These are phyloP conservation scores for Eledone cirrhosa DNA, from an alignment of 2,888 invertebrate species.

Conservation along the genomic window DNA sequence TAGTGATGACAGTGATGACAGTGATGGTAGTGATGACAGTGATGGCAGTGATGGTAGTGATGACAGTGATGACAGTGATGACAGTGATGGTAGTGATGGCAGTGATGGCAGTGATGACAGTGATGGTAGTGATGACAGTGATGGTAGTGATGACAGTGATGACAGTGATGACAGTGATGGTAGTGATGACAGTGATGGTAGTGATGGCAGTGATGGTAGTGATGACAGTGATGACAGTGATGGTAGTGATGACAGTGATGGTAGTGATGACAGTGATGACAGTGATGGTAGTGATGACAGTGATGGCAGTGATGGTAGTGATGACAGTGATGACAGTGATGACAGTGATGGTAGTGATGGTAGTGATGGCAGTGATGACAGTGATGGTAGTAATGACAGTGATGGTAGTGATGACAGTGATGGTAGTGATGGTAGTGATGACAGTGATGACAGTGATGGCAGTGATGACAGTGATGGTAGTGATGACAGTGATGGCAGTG, in stretches of 20 bases:
- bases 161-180: conserved; percentile 5
- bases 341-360: conserved; percentile 11
- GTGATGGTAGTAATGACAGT: conserved; percentile 15
- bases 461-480: background rate
- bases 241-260: background rate
- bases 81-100: background rate
- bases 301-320: background rate
- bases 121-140: conserved; percentile 14
- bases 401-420: conserved; percentile 9
- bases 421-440: background rate
- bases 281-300: conserved; percentile 19
- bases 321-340: conserved; percentile 13
- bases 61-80: background rate
- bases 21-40: conserved; percentile 11
- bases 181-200: background rate
- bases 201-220: conserved; percentile 1
- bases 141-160: conserved; percentile 1
- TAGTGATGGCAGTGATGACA: background rate
- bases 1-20: conserved; percentile 16
- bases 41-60: background rate
- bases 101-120: background rate
- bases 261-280: background rate
- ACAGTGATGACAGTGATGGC: background rate
- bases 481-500: conserved; percentile 16
- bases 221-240: conserved; percentile 11